A percentile compares a stretch with the other conserved stretches of the same genome.
Conservation (phyloP, 2,113 vertebrate species). For the Oncorhynchus tshawytscha region DNA sequence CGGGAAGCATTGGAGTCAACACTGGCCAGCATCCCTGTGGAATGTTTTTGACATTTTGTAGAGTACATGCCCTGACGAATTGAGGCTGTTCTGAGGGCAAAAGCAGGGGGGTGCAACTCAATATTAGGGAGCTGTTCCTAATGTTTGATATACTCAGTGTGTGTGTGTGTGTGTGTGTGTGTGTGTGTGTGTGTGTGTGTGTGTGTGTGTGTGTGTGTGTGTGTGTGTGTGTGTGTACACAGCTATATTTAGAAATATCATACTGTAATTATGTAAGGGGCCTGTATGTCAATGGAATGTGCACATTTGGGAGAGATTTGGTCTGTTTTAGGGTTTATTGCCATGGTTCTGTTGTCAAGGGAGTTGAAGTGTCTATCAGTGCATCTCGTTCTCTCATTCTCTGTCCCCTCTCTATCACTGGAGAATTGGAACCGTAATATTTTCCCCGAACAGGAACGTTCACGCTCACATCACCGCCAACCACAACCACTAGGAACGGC, state of each 20-base stretch:
- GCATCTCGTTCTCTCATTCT: too few relatives aligned
- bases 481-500: neutral
- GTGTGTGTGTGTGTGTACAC: constrained; percentile 4
- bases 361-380: neutral
- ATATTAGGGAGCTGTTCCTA: too few relatives aligned
- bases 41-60: too few relatives aligned
- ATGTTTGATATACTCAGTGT: too few relatives aligned
- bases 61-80: too few relatives aligned
- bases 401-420: neutral
- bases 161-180: constrained; percentile 31
- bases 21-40: too few relatives aligned
- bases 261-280: constrained; percentile 39
- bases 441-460: neutral
- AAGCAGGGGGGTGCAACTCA: too few relatives aligned
- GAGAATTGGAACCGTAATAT: neutral
- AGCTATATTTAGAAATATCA: constrained; percentile 27
- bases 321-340: neutral
- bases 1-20: too few relatives aligned
- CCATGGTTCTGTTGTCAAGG: constrained; percentile 1
- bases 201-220: neutral
- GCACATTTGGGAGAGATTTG: constrained; percentile 5
- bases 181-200: constrained; percentile 6
- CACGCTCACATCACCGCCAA: constrained; percentile 10
- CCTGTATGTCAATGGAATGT: constrained; percentile 23
- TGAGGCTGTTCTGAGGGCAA: too few relatives aligned